Percentiles rank a stretch among this genome's conserved stretches.
Conservation (phyloP, 2,113 vertebrate genomes). For the Rallus limicola region DNA sequence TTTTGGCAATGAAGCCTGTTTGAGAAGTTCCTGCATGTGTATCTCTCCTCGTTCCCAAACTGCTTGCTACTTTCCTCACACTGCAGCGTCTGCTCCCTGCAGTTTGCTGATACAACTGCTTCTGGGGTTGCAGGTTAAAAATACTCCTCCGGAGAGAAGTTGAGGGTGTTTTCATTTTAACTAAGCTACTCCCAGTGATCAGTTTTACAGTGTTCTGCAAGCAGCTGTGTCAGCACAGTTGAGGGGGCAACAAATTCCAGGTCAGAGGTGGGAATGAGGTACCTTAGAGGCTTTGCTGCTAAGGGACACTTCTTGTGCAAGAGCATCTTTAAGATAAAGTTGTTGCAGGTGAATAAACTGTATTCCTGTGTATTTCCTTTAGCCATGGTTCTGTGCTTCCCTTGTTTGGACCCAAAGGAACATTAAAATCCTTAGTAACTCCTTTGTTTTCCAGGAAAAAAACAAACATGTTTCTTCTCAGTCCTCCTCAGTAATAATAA, state of each 20-base stretch:
- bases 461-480: background rate
- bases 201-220: background rate
- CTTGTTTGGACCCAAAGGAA: background rate
- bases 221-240: background rate
- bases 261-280: background rate
- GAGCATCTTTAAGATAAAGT: background rate
- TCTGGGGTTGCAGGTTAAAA: slow-evolving; percentile 25
- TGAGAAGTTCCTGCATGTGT: background rate
- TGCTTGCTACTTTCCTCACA: background rate
- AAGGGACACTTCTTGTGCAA: background rate
- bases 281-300: background rate
- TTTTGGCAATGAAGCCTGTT: background rate
- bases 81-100: background rate
- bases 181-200: background rate
- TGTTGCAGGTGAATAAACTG: background rate
- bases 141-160: background rate
- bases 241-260: background rate
- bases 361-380: background rate
- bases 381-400: background rate
- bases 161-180: background rate
- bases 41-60: background rate
- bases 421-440: background rate
- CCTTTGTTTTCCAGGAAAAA: background rate
- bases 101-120: slow-evolving; percentile 22
- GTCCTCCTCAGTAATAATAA: background rate